Evolutionary conservation across 2,113 vertebrate genomes (phyloP), one percentile per base, ranked within the genome.

Genomic region (Aythya baeri): DNA sequence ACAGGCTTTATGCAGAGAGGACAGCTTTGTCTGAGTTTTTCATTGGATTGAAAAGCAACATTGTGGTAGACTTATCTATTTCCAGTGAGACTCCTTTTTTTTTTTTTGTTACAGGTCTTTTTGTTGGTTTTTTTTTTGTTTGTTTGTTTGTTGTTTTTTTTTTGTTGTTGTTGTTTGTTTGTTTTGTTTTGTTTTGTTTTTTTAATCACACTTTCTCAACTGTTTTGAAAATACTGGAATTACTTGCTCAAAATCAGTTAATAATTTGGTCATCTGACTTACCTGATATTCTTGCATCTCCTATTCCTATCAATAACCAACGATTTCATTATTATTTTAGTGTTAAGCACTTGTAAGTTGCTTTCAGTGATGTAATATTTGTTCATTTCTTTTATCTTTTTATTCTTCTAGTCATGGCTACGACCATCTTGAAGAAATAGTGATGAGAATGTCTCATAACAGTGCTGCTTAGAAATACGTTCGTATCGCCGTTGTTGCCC

Each of bases 361-460:
- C 78, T 94, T 11, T 83, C 26, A 65, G 6, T 29, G 46, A 50
- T 6, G 11, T 61, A 49, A 58, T 34, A 27, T 78, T 80, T 57
- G 4, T 70, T 91, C 0, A 41, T 83, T 87, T 91, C 8, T 63
- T 79, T 63, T 92, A 38, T 86, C 20, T 70, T 91, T 27, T 55
- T 59, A 32, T 95, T 67, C 55, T 94, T 94, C 93, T 59, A 98
- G 98, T 97, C 97, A 41, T 98, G 98, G 98, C 97, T 98, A 36
- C 82, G 95, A 86, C 90, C 96, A 13, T 96, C 96, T 54, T 98
- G 97, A 98, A 95, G 96, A 96, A 92, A 29, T 57, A 43, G 25
- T 49, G 41, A 62, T 17, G 77, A 76, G 52, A 83, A 71, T 25
- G 27, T 76, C 73, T 88, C 63, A 26, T 71, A 61, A 67, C 55